Evolutionary conservation across 2,113 vertebrate species (phyloP).

Genomic region (Sapayoa aenigma): DNA sequence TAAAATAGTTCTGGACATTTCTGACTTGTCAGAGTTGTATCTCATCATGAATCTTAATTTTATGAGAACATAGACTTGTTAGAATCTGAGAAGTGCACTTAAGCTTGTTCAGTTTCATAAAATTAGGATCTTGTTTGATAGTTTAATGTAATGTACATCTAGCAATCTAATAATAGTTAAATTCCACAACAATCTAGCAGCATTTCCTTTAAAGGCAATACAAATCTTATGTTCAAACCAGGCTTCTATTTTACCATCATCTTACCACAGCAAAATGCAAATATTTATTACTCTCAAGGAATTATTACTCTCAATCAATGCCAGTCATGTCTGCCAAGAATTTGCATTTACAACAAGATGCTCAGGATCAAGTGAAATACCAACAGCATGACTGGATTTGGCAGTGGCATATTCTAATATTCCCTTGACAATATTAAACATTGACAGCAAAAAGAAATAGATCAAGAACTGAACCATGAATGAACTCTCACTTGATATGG

Average conservation of each 20-base stretch:
- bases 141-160: neutral
- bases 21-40: neutral
- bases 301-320: neutral
- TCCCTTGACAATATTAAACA: neutral
- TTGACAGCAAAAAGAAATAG: neutral
- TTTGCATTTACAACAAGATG: slow-evolving; percentile 5
- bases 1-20: neutral
- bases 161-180: neutral
- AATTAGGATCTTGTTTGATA: neutral
- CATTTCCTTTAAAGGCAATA: neutral
- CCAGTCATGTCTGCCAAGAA: neutral
- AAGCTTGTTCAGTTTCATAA: neutral
- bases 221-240: neutral
- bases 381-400: neutral
- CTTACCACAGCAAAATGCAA: neutral
- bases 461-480: slow-evolving; percentile 1
- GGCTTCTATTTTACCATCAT: neutral
- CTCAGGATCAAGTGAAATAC: slow-evolving; percentile 8
- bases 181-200: neutral
- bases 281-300: neutral
- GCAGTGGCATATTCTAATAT: neutral
- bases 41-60: neutral
- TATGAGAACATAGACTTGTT: neutral
- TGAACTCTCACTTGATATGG: neutral
- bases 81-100: neutral